Evolutionary conservation across 92 coral and sea anemone species (phyloP).

Genomic region (Montipora capitata): DNA sequence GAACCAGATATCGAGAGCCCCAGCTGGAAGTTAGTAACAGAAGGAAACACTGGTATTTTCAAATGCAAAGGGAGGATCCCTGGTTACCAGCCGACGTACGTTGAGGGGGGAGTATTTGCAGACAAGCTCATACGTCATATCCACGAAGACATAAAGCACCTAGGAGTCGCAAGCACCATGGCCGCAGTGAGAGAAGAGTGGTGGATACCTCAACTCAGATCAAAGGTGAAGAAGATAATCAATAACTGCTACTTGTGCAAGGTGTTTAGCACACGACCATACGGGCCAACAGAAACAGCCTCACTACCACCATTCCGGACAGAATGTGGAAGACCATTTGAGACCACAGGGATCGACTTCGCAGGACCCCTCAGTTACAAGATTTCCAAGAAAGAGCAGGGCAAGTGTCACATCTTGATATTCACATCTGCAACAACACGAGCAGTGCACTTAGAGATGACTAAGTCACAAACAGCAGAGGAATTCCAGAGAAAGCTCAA

Average conservation of each 20-base stretch:
- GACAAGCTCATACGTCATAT: slow-evolving; percentile 73
- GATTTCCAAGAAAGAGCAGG: slow-evolving; percentile 54
- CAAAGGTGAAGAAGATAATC: slow-evolving; percentile 51
- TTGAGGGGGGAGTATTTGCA: slow-evolving; percentile 74
- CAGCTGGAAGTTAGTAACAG: slow-evolving; percentile 67
- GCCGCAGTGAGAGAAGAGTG: slow-evolving; percentile 65
- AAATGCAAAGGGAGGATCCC: slow-evolving; percentile 71
- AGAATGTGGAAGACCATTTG: slow-evolving; percentile 20
- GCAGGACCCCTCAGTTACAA: slow-evolving; percentile 20
- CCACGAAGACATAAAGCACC: slow-evolving; percentile 57
- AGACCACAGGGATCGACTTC: slow-evolving; percentile 46
- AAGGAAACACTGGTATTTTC: slow-evolving; percentile 46
- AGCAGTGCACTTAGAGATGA: slow-evolving; percentile 66
- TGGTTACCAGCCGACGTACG: slow-evolving; percentile 45
- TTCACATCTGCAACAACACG: slow-evolving; percentile 70
- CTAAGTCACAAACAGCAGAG: slow-evolving; percentile 78
- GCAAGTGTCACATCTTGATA: slow-evolving; percentile 62
- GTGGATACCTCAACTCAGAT: slow-evolving; percentile 68
- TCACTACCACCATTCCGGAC: slow-evolving; percentile 58
- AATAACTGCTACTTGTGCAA: slow-evolving; percentile 47
- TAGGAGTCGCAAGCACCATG: slow-evolving; percentile 66
- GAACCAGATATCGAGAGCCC: slow-evolving; percentile 44
- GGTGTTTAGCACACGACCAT: too few species aligned
- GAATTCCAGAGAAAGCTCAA: slow-evolving; percentile 64
- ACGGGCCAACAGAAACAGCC: background rate